Base-by-base conservation (phyloP, 2,113 vertebrate genomes). In the Rhinolophus sinicus region DNA sequence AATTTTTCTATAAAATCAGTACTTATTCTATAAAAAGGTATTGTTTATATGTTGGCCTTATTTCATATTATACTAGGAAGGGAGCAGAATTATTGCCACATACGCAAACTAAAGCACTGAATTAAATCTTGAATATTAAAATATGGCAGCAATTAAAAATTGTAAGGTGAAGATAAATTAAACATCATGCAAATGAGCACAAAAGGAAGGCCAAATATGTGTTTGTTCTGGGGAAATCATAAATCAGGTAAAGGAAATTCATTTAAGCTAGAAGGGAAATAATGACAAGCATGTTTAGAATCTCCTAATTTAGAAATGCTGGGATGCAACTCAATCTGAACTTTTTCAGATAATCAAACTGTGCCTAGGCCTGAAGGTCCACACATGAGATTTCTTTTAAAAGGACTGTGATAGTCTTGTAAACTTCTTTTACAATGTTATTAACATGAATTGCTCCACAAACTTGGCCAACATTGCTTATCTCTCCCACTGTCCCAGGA, bases 271-370 rank as follows among this genome's bases (percentile, higher is more conserved):
- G 40, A 95, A 70, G 50, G 44, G 30, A 87, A 92, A 88, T 22
- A 82, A 33, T 82, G 30, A 73, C 40, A 80, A 64, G 8, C 56
- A 44, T 83, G 33, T 72, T 92, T 87, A 70, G 30, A 96, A 96
- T 67, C 2, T 84, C 82, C 8, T 90, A 26, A 85, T 90, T 94
- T 95, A 77, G 58, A 90, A 93, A 87, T 90, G 2, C 56, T 84
- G 1, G 21, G 7, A 92, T 56, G 52, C 24, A 87, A 77, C 30
- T 81, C 58, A 84, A 70, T 76, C n/a, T 87, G 75, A 96, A 83
- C 88, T 92, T 44, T 94, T 97, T 15, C 76, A 88, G 65, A 94
- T 88, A 88, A 96, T 97, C 60, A 38, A 92, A 85, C 93, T 88
- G 65, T 81, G 47, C 81, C 85, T 97, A 93, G 52, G 80, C 97